Evolutionary conservation across 2,113 vertebrate species (phyloP).

Genomic region (Dendrocopos noguchii): DNA sequence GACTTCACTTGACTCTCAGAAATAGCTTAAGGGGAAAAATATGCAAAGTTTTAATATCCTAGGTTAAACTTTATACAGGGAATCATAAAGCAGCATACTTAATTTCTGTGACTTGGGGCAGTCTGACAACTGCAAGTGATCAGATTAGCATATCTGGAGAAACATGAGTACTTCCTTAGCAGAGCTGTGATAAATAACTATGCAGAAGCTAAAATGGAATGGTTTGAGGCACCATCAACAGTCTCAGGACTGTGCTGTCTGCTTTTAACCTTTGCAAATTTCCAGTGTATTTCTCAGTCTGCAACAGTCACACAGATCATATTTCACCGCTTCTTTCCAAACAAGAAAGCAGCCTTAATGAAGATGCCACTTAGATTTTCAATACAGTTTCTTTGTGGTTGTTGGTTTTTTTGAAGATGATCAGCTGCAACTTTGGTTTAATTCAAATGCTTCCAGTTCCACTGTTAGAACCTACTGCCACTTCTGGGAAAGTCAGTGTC

Average conservation of each 20-base stretch:
- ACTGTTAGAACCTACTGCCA: neutral
- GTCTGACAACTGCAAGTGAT: neutral
- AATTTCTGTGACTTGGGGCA: neutral
- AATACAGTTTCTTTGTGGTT: neutral
- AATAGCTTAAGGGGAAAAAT: neutral
- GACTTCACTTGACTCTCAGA: neutral
- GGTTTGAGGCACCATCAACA: neutral
- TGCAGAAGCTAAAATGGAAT: neutral
- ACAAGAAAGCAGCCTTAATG: neutral
- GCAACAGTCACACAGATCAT: neutral
- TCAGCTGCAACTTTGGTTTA: neutral
- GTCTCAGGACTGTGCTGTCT: neutral
- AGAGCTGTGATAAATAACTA: neutral
- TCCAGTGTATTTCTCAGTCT: neutral
- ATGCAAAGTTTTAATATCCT: rapidly evolving
- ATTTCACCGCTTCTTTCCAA: neutral
- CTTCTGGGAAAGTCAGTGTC: neutral
- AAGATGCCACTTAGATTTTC: neutral
- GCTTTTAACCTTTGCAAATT: neutral
- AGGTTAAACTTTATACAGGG: neutral
- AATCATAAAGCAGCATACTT: too few relatives aligned
- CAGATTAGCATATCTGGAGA: neutral
- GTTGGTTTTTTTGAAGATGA: neutral
- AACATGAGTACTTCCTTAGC: neutral
- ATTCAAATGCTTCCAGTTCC: neutral